Evolutionary conservation across 2,888 invertebrate genomes (phyloP), one percentile per base, ranked within the genome.

Genomic region (Coecobrya sp.): DNA sequence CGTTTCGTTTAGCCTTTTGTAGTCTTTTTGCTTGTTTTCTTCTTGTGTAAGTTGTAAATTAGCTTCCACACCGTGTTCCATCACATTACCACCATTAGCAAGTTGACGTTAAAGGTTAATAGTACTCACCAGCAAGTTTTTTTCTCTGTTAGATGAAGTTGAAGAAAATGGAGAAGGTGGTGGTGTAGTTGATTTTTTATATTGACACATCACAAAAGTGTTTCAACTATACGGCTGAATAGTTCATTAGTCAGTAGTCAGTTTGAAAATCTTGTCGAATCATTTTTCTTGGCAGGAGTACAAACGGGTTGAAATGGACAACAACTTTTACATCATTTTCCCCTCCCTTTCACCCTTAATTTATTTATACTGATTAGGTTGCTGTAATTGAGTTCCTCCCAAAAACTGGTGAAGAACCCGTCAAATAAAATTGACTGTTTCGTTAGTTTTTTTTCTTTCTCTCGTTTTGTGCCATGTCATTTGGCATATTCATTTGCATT

Each of bases 231-330:
- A 36, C 36, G 7, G 36, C 3, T 4, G 85, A 90, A 90, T 90
- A 86, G 90, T 85, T 91, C 91, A 86, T 91, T 91, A 89, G 91
- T 86, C 91, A 86, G 68, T 27, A 62, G 19, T 76, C 55, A 27
- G 65, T 10, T 13, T 49, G 19, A 45, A 27, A 79, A 79, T 68
- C 45, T 62, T 59, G 52, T 52, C 8, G 59, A 19, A 89, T 82
- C 81, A 45, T 13, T 65, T 65, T 70, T 36, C 36, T 70, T 70
- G 70, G 70, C 70, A 70, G 36, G 8, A 36, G n/a, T 3, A 36
- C 70, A 55, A 55, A 55, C 55, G 19, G 52, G 13, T 16, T 52
- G 2, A 52, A 22, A 62, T 62, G 8, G 25, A 13, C 22, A 19
- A n/a, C 49, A 19, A 42, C 22, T 30, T 82, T 52, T 82, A 16